Evolutionary conservation across 2,113 vertebrate genomes (phyloP).

Genomic region (Scophthalmus maximus): DNA sequence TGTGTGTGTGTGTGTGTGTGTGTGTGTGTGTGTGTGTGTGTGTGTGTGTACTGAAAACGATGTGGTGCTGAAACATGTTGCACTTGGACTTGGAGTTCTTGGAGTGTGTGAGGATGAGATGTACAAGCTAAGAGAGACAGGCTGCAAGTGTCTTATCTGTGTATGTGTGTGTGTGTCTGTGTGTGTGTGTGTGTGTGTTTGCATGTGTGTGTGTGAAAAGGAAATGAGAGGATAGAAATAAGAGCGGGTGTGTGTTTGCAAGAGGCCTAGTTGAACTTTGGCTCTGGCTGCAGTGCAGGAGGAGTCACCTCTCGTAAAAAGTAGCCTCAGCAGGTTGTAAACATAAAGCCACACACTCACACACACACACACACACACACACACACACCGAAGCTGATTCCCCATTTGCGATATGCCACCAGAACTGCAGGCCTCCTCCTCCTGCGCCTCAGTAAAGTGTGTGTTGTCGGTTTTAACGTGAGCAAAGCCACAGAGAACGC

Average conservation of each 20-base stretch:
- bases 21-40: slow-evolving; percentile 51
- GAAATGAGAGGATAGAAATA: slow-evolving; percentile 20
- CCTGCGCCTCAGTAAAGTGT: neutral
- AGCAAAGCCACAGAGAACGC: slow-evolving; percentile 26
- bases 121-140: neutral
- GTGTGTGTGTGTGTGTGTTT: slow-evolving; percentile 16
- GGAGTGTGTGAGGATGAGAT: slow-evolving; percentile 8
- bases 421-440: neutral
- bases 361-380: slow-evolving; percentile 36
- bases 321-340: slow-evolving; percentile 71
- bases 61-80: slow-evolving; percentile 10
- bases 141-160: too few species aligned
- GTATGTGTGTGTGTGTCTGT: neutral
- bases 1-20: slow-evolving; percentile 33
- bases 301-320: slow-evolving; percentile 76
- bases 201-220: slow-evolving; percentile 8
- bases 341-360: slow-evolving; percentile 61
- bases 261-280: slow-evolving; percentile 78
- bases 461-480: slow-evolving; percentile 38
- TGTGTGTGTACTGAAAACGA: slow-evolving; percentile 23
- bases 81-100: slow-evolving; percentile 20
- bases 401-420: neutral
- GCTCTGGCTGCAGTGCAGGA: slow-evolving; percentile 51
- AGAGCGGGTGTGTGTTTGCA: slow-evolving; percentile 24
- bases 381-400: slow-evolving; percentile 21